These are phyloP conservation scores for human DNA, from an alignment of 2,113 vertebrate genomes.

Conservation along the genomic window GRCh38 chr2:73248501-73249000, in stretches of 20 bases:
- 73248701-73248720: background rate
- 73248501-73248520: too few species aligned
- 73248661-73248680: background rate
- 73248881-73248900: background rate
- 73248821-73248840: background rate
- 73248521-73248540: too few species aligned
- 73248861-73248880: background rate
- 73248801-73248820: background rate
- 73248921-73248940: background rate
- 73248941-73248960: background rate
- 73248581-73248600: too few species aligned
- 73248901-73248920: background rate
- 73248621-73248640: too few species aligned
- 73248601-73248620: too few species aligned
- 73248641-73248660: too few species aligned
- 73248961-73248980: background rate
- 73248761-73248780: background rate
- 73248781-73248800: background rate
- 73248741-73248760: background rate
- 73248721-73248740: background rate
- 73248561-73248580: too few species aligned
- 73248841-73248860: background rate
- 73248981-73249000: constrained; percentile 94
- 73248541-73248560: too few species aligned
- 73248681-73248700: background rate